These are phyloP conservation scores for Whitmania pigra DNA, from an alignment of 1,140 invertebrate genomes.

Conservation along the genomic window DNA sequence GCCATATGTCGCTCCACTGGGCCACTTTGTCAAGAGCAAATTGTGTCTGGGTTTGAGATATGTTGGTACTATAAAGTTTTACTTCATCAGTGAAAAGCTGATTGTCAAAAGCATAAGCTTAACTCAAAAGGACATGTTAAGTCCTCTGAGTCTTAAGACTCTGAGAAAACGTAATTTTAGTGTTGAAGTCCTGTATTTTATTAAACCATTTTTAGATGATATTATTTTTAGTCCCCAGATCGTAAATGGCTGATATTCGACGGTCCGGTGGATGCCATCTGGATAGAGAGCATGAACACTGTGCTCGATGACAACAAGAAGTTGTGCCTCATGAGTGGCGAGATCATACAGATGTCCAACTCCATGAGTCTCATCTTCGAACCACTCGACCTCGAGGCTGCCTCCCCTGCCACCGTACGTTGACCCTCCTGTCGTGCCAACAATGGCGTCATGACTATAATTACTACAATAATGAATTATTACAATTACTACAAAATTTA, in stretches of 20 bases:
- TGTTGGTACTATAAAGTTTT: too few relatives aligned
- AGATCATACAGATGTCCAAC: conserved; percentile 78
- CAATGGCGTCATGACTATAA: background rate
- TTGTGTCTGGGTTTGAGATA: too few relatives aligned
- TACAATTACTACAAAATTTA: background rate
- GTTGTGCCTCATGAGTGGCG: conserved; percentile 47
- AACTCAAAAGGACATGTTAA: too few relatives aligned
- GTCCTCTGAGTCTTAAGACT: too few relatives aligned
- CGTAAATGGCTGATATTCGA: conserved; percentile 92
- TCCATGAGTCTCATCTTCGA: conserved; percentile 88
- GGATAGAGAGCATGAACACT: conserved; percentile 96
- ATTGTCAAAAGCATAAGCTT: too few relatives aligned
- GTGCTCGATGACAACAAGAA: conserved; percentile 93
- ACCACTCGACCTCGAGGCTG: conserved; percentile 82
- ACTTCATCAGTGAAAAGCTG: too few relatives aligned
- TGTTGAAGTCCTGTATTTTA: too few relatives aligned
- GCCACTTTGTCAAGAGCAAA: too few relatives aligned
- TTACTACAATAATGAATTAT: conserved; percentile 2
- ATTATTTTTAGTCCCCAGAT: conserved; percentile 53
- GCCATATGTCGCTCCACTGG: too few relatives aligned
- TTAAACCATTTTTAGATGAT: background rate
- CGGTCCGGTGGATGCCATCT: conserved; percentile 85
- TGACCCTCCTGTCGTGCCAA: background rate
- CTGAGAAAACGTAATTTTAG: background rate
- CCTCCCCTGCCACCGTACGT: conserved; percentile 76